A percentile compares a stretch with the other conserved stretches of the same genome.
These are phyloP conservation scores for Camponotus pennsylvanicus DNA, from an alignment of 1,140 invertebrate genomes.

Conservation along the genomic window DNA sequence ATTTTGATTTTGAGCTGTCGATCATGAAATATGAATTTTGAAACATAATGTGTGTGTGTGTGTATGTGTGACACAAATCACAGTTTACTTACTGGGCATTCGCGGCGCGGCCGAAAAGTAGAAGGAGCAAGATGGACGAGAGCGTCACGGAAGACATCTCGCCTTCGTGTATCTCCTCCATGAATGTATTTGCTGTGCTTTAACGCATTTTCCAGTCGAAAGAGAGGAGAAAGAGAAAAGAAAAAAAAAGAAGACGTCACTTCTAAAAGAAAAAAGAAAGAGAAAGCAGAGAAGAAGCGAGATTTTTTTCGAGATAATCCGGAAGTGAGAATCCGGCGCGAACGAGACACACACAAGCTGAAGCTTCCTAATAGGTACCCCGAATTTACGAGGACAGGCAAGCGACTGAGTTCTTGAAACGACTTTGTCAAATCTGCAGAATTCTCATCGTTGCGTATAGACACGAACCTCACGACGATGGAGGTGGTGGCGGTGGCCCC, in stretches of 20 bases:
- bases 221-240: background rate
- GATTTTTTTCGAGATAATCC: conserved; percentile 15
- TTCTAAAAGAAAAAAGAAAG: background rate
- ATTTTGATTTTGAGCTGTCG: background rate
- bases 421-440: conserved; percentile 85
- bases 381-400: conserved; percentile 77
- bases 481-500: conserved; percentile 54
- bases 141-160: conserved; percentile 74
- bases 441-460: conserved; percentile 75
- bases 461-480: conserved; percentile 43
- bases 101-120: conserved; percentile 75
- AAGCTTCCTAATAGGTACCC: conserved; percentile 38
- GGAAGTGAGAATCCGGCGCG: background rate
- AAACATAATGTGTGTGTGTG: background rate
- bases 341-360: conserved; percentile 18
- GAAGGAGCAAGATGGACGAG: conserved; percentile 75
- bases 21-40: background rate
- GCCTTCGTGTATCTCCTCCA: conserved; percentile 74
- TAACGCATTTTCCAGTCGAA: conserved; percentile 76
- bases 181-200: conserved; percentile 61
- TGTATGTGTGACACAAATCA: background rate
- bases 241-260: background rate
- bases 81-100: conserved; percentile 80
- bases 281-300: background rate
- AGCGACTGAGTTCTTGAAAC: conserved; percentile 83